Conservation (phyloP, 1,140 invertebrate genomes). For the Ceratoteleas bidentatus region DNA sequence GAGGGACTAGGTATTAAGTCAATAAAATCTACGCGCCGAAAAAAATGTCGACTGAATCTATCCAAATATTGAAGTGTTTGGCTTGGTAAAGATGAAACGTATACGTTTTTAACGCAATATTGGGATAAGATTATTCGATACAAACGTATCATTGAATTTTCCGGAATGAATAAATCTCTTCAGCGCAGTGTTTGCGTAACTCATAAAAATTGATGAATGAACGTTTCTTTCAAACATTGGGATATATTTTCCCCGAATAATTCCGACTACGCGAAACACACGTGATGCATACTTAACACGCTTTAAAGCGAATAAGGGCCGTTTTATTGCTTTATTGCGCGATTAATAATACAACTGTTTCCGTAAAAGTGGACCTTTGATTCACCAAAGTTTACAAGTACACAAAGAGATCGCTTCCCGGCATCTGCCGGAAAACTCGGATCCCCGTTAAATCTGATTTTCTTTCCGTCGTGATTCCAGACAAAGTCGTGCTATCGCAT, state of each 20-base stretch:
- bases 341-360: conserved; percentile 39
- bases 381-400: conserved; percentile 32
- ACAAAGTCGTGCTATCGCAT: conserved; percentile 24
- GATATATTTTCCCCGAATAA: too few species aligned
- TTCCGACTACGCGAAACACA: neutral
- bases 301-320: conserved; percentile 12
- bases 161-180: too few species aligned
- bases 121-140: too few species aligned
- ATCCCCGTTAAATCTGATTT: conserved; percentile 17
- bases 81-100: too few species aligned
- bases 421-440: conserved; percentile 19
- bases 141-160: too few species aligned
- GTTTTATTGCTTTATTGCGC: conserved; percentile 37
- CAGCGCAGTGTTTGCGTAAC: too few species aligned
- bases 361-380: conserved; percentile 37
- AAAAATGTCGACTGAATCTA: too few species aligned
- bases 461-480: conserved; percentile 19
- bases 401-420: conserved; percentile 37
- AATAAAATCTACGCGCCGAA: too few species aligned
- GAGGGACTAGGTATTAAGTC: too few species aligned
- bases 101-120: neutral
- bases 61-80: too few species aligned
- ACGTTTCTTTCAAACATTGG: too few species aligned
- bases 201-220: too few species aligned
- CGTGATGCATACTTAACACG: conserved; percentile 16